Evolutionary conservation across 1,140 invertebrate genomes (phyloP).

Genomic region (Hypsibius dujardini): DNA sequence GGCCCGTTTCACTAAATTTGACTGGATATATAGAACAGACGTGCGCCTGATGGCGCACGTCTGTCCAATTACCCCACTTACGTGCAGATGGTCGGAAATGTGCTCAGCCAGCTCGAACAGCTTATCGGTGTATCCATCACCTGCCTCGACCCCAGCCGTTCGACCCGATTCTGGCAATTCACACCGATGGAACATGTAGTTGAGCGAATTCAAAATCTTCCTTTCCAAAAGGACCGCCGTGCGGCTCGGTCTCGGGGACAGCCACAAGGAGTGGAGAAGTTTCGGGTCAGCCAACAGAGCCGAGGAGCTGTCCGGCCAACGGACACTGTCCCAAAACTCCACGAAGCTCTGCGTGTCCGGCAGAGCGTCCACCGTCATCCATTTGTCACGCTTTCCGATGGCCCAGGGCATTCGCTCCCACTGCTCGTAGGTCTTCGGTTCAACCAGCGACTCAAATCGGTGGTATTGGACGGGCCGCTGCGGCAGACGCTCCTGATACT

Average conservation of each 20-base stretch:
- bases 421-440: too few species aligned
- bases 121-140: neutral
- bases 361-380: neutral
- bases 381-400: too few species aligned
- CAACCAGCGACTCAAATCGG: too few species aligned
- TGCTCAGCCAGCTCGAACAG: neutral
- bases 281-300: neutral
- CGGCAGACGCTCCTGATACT: too few species aligned
- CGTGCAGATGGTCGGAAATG: neutral
- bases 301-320: neutral
- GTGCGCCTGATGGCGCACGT: too few species aligned
- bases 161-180: neutral
- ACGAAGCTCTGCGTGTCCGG: neutral
- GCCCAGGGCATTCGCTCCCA: too few species aligned
- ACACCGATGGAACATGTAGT: neutral
- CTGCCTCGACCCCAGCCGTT: neutral
- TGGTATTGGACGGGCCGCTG: too few species aligned
- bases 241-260: neutral
- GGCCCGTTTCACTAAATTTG: too few species aligned
- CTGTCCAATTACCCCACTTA: too few species aligned
- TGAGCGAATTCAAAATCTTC: neutral
- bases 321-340: neutral
- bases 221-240: neutral
- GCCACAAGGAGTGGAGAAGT: neutral
- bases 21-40: too few species aligned